These are phyloP conservation scores for Lytechinus pictus DNA, from an alignment of 35 echinoderm and acorn worm genomes.

Conservation along the genomic window DNA sequence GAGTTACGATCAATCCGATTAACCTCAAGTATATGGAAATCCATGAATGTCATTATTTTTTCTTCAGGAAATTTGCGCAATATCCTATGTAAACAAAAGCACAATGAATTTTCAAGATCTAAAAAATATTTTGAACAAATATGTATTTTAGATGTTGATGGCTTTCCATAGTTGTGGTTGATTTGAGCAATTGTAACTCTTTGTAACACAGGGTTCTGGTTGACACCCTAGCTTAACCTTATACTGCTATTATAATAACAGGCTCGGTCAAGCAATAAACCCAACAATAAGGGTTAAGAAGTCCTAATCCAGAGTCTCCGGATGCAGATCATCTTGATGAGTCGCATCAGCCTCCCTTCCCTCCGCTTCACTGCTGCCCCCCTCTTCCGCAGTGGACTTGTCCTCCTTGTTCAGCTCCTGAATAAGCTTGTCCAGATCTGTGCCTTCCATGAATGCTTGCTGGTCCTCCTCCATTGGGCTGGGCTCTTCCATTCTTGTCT, in stretches of 20 bases:
- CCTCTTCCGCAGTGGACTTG: not conserved
- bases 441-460: slow-evolving; percentile 31
- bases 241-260: not conserved
- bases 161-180: too few relatives aligned
- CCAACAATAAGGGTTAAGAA: too few relatives aligned
- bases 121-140: too few relatives aligned
- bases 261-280: too few relatives aligned
- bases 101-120: too few relatives aligned
- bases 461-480: not conserved
- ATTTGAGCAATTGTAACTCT: too few relatives aligned
- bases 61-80: too few relatives aligned
- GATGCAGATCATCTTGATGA: not conserved
- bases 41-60: too few relatives aligned
- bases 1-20: too few relatives aligned
- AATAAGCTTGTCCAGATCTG: slow-evolving; percentile 31
- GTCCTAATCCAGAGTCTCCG: not conserved
- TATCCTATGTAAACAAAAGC: too few relatives aligned
- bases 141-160: too few relatives aligned
- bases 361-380: slow-evolving; percentile 35
- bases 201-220: not conserved
- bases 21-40: too few relatives aligned
- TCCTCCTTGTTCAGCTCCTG: slow-evolving; percentile 16
- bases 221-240: not conserved
- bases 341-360: not conserved
- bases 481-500: slow-evolving; percentile 4